Evolutionary conservation across 2,888 invertebrate genomes (phyloP).

Genomic region (Drosophila nr. perissopoda): DNA sequence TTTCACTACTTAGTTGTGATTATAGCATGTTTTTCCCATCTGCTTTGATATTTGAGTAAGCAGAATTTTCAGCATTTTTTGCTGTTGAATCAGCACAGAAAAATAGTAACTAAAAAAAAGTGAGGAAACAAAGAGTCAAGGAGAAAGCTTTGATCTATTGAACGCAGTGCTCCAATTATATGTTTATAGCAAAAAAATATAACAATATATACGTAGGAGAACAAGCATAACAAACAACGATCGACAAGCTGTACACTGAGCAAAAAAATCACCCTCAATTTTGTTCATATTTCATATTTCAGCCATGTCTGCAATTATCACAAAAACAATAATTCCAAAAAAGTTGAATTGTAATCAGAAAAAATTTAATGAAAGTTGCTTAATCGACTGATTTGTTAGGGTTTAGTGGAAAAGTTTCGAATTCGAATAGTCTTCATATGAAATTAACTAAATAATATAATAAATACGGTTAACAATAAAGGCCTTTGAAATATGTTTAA

Average conservation of each 20-base stretch:
- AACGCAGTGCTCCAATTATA: constrained; percentile 14
- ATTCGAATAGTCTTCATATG: neutral
- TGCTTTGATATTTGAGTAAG: neutral
- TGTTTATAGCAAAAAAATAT: neutral
- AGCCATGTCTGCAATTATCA: neutral
- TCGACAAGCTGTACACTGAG: neutral
- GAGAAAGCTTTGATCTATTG: neutral
- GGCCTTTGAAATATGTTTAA: too few species aligned
- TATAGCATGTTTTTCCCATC: neutral
- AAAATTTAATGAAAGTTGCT: neutral
- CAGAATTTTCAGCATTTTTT: neutral
- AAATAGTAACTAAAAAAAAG: neutral
- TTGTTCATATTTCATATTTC: neutral
- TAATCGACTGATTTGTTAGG: neutral
- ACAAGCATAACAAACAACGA: neutral
- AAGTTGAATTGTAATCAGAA: neutral
- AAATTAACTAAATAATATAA: too few species aligned
- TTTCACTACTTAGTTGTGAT: neutral
- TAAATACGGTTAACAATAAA: neutral
- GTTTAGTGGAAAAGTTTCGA: neutral
- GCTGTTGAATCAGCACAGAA: neutral
- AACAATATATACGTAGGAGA: neutral
- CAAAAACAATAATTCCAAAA: neutral
- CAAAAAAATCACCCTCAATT: neutral
- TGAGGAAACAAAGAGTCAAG: neutral